A percentile compares a stretch with the other conserved stretches of the same genome.
phyloP scores from a whole-genome alignment of 2,113 vertebrate species.

The Todiramphus chloris region DNA sequence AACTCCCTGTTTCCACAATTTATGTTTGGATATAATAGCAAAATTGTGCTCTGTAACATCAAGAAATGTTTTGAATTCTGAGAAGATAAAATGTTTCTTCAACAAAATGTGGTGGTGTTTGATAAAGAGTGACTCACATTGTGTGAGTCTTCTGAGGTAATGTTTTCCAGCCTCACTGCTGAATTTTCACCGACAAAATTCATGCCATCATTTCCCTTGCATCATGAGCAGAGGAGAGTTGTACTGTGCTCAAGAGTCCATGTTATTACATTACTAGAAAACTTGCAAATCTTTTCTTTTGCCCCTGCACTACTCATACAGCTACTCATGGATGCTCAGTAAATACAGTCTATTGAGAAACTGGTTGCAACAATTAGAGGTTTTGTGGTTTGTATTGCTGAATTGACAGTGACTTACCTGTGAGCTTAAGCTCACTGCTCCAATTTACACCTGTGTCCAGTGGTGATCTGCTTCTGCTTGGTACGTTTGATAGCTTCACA shows the following conservation, averaged over 20 bases:
- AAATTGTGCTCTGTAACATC: neutral
- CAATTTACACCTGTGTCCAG: accelerated
- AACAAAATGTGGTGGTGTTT: neutral
- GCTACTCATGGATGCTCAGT: neutral
- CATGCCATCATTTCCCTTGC: neutral
- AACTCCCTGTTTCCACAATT: neutral
- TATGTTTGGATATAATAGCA: neutral
- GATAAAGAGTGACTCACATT: neutral
- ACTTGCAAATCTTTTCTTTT: neutral
- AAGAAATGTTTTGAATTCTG: neutral
- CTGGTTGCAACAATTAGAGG: neutral
- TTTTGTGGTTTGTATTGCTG: neutral
- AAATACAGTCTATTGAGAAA: neutral
- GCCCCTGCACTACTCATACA: neutral
- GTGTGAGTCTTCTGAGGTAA: neutral
- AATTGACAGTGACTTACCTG: neutral
- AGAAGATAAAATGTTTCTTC: neutral
- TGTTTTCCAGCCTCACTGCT: neutral
- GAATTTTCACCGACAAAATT: neutral
- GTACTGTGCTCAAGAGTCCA: neutral
- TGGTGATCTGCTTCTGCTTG: neutral
- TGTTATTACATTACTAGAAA: neutral
- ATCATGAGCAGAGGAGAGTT: neutral
- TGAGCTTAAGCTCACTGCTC: neutral
- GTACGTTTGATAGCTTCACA: neutral